Base-by-base conservation (phyloP, 2,797 vertebrate species). In the Peromyscus attwateri region DNA sequence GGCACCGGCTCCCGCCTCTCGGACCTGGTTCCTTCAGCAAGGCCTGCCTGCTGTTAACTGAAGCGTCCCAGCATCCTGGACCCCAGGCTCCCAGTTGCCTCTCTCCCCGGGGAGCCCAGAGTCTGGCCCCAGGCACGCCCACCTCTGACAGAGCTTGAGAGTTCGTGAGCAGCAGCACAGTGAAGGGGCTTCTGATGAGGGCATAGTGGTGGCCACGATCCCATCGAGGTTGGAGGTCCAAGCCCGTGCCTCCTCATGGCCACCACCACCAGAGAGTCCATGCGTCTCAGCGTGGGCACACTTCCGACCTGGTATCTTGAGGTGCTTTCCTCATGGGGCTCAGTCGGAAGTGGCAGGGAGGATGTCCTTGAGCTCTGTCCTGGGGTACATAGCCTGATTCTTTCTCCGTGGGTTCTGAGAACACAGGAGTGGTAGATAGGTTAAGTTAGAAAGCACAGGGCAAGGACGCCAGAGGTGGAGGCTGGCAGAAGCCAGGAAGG, bases 131-230 rank as follows among this genome's bases (percentile, higher is more conserved):
- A 70, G 88, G 43, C 43, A 89, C 43, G 84, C 80, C 76, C 57
- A 82, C 66, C 76, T 95, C 29, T 49, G 23, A n/a, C 85, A 19
- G 80, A 79, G 88, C 89, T 55, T 27, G n/a, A 14, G 82, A 84
- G 75, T 71, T 84, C 31, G 0, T 82, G 89, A 60, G 2, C 90
- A 96, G 94, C 96, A 96, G 93, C 95, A 87, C 6, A 57, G 82
- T 34, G 76, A 81, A 66, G 60, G 14, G 68, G 46, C 40, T 68
- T 92, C 49, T 29, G 68, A 82, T 0, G n/a, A 94, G 62, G 75
- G 91, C 37, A 3, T 6, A 14, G 55, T 37, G 60, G 85, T 71
- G 87, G 62, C 85, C 82, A 0, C 52, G 92, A 88, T 84, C 66
- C 92, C 62, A 21, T 27, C 16, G 70, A 60, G 25, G 60, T 19